Evolutionary conservation across 2,113 vertebrate species (phyloP), one percentile per base, ranked within the genome.

Genomic region (Elanoides forficatus): DNA sequence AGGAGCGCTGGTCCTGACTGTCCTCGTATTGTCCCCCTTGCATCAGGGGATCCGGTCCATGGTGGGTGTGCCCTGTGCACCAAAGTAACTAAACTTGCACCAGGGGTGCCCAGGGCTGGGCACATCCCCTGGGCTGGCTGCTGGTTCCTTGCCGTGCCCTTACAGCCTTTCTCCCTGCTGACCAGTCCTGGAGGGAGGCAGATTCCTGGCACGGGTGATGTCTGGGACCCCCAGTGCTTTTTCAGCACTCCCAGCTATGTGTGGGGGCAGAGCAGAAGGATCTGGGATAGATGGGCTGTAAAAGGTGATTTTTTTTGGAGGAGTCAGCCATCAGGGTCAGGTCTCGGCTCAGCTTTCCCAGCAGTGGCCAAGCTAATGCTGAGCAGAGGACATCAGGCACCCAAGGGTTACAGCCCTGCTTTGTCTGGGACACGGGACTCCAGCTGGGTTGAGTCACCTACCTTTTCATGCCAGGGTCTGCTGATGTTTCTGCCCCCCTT

Each of bases 1-100:
- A 10, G 29, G 11, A 86, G 15, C 15, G 30, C 25, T n/a, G 20
- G 11, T 81, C 65, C 18, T 50, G 17, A 18, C 21, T 71, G 27
- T 63, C 8, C 52, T 6, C 0, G 0, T 63, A 3, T 59, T 5
- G 3, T 34, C 8, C 21, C 5, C 4, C 21, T 65, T 65, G 10
- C 15, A 26, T 43, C 14, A 34, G 19, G 56, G 48, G 14, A 14
- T 30, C 1, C 3, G 30, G 43, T 26, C 34, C 7, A 1, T 63
- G 42, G 25, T 5, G 18, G 29, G 22, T 66, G 13, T 86, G 55
- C 27, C 32, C 5, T 27, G 19, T 59, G 45, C 22, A 48, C 36
- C 26, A 29, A 18, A 65, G 56, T 18, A 40, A 19, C 22, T 74
- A 16, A 82, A 40, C 36, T 60, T 65, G 27, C 6, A 38, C 7